These are phyloP conservation scores for Prinia subflava DNA, from an alignment of 2,113 vertebrate genomes.

Conservation along the genomic window DNA sequence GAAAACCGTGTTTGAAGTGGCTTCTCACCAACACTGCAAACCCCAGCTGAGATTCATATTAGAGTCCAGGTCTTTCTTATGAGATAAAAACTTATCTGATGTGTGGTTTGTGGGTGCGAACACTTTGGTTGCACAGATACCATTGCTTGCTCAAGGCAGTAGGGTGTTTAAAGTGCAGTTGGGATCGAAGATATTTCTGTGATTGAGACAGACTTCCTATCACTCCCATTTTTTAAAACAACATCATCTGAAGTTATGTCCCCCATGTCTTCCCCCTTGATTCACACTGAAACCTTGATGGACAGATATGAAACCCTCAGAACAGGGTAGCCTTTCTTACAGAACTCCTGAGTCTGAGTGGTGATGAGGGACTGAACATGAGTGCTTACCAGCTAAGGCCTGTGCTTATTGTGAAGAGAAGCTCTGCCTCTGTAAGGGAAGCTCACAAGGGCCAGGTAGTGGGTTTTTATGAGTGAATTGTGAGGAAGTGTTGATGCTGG, in stretches of 20 bases:
- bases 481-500: rapidly evolving
- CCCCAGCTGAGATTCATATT: not conserved
- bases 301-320: not conserved
- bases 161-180: not conserved
- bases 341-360: conserved; percentile 53
- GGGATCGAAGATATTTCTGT: not conserved
- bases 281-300: not conserved
- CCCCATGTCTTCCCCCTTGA: not conserved
- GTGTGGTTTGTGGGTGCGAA: conserved; percentile 28
- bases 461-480: not conserved
- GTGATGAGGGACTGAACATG: not conserved
- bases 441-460: not conserved
- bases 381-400: not conserved
- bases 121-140: not conserved
- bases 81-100: not conserved
- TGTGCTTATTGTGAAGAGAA: not conserved
- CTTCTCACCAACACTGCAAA: not conserved
- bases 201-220: not conserved
- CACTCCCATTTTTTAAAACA: not conserved
- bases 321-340: not conserved
- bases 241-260: not conserved
- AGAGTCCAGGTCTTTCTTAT: not conserved
- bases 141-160: not conserved
- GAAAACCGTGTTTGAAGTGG: not conserved
- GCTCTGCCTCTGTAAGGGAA: not conserved